Evolutionary conservation across 92 coral and sea anemone genomes (phyloP), one percentile per base, ranked within the genome.

Genomic region (Bergia puertoricense): DNA sequence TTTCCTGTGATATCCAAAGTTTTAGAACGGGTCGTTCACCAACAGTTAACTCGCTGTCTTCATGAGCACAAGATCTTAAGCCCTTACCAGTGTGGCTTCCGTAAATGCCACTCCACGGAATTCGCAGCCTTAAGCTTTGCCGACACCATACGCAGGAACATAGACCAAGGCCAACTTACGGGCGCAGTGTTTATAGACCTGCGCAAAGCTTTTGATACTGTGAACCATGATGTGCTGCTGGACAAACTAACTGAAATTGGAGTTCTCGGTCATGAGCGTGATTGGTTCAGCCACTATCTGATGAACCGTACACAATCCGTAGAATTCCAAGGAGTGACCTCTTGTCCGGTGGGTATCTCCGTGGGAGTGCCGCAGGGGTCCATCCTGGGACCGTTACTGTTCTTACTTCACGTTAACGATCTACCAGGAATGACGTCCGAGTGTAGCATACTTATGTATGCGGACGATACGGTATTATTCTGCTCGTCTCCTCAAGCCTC

Each of bases 61-160:
- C 54, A 62, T 23, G 85, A 79, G 38, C 86, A 89, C 74, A 89
- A 89, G 80, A 69, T 89, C 46, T 82, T 89, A 57, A 89, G 88
- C 76, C 88, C 88, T 9, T 89, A 74, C 71, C 91, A 89, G 71
- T 89, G 73, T 82, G 91, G 91, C 41, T 89, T 89, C 71, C 78
- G 91, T 2, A 89, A 89, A 59, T 51, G 51, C 41, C 91, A 89
- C 81, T 89, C 88, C 2, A 89, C 91, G 66, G 91, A 89, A 68
- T 87, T 77, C 40, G 90, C 90, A 56, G 90, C 85, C 30, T 48
- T 86, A 14, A 56, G 84, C 43, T 62, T 87, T 79, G 77, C 90
- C 71, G 85, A 77, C 62, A 87, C 85, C 10, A 87, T 59, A 39
- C 39, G 88, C 44, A 72, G 81, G 77, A 72, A 85, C 71, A 85